Conservation (phyloP, 1,140 invertebrate genomes). For the Myzus persicae region DNA sequence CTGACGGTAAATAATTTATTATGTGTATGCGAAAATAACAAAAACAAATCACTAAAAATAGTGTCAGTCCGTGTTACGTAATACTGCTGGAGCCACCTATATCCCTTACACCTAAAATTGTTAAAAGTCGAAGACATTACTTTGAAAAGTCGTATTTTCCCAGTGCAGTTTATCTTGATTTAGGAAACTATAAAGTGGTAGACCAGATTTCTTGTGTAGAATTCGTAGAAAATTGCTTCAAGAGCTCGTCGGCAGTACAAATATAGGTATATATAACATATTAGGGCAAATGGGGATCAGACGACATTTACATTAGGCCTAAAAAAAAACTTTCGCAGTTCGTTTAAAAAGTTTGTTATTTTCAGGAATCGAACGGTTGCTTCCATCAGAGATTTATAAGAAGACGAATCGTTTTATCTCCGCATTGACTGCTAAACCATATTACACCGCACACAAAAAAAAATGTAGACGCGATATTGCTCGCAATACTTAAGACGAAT, state of each 20-base stretch:
- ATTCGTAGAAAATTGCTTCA: conserved; percentile 35
- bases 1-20: background rate
- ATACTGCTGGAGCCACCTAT: background rate
- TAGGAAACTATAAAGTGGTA: conserved; percentile 55
- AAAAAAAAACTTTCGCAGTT: conserved; percentile 45
- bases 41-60: conserved; percentile 26
- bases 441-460: background rate
- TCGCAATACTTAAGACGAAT: conserved; percentile 13
- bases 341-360: conserved; percentile 51
- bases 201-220: conserved; percentile 38
- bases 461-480: background rate
- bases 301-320: conserved; percentile 40
- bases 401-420: conserved; percentile 37
- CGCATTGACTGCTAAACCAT: background rate
- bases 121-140: conserved; percentile 45
- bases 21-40: background rate
- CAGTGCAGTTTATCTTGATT: conserved; percentile 41
- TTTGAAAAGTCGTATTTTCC: conserved; percentile 40
- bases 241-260: background rate
- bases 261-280: conserved; percentile 19
- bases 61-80: background rate
- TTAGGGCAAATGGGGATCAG: conserved; percentile 48
- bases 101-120: background rate
- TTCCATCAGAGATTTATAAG: background rate
- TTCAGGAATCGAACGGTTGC: conserved; percentile 14